Percentiles rank a stretch among this genome's conserved stretches.
phyloP scores from a whole-genome alignment of 2,113 vertebrate species.

The Willisornis vidua region DNA sequence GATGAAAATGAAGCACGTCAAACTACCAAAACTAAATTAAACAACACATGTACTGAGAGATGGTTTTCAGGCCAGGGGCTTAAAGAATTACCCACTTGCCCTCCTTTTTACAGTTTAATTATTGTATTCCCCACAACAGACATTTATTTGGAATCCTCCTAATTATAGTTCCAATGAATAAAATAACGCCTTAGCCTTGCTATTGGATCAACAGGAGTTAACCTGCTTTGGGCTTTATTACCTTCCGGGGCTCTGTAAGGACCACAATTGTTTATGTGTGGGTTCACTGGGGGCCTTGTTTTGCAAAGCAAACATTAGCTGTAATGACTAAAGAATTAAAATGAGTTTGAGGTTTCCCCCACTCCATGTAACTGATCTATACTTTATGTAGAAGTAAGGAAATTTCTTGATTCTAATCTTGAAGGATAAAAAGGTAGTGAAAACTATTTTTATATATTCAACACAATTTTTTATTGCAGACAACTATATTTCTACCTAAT shows the following conservation, averaged over 20 bases:
- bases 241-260: neutral
- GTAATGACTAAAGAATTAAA: neutral
- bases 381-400: neutral
- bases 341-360: neutral
- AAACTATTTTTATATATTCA: neutral
- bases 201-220: neutral
- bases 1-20: neutral
- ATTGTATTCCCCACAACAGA: fast-evolving
- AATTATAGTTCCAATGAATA: neutral
- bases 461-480: neutral
- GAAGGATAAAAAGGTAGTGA: neutral
- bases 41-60: neutral
- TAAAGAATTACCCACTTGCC: neutral
- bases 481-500: neutral
- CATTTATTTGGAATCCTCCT: neutral
- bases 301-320: neutral
- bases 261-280: neutral
- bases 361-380: neutral
- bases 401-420: neutral
- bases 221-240: neutral
- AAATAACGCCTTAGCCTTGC: neutral
- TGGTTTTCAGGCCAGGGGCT: neutral
- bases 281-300: neutral
- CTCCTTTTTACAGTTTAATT: neutral
- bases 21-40: neutral